Conservation (phyloP, 2,113 vertebrate genomes). For the Phaethornis superciliosus region DNA sequence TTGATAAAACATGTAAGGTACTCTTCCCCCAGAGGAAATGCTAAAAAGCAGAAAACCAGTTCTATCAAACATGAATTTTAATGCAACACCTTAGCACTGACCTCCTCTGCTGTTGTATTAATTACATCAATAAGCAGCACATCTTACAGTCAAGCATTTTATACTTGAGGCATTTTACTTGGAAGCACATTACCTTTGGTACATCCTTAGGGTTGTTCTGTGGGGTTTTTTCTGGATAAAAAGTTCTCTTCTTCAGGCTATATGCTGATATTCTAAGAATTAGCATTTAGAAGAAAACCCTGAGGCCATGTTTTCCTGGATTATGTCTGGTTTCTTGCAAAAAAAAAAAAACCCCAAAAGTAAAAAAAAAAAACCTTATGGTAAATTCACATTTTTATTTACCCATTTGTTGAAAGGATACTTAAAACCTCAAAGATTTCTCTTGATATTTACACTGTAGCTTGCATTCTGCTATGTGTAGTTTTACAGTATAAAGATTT, state of each 20-base stretch:
- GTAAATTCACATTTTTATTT: neutral
- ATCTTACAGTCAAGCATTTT: neutral
- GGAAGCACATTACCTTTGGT: neutral
- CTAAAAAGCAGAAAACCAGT: neutral
- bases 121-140: neutral
- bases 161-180: neutral
- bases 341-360: neutral
- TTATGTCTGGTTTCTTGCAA: neutral
- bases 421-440: neutral
- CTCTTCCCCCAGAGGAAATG: neutral
- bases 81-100: neutral
- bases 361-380: neutral
- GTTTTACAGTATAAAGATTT: neutral
- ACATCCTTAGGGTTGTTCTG: fast-evolving
- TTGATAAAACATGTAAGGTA: neutral
- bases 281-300: neutral
- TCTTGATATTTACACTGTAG: neutral
- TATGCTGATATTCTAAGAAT: neutral
- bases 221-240: neutral
- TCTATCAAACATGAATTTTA: neutral
- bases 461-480: neutral
- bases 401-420: neutral
- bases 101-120: neutral
- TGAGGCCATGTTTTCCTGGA: neutral
- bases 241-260: neutral